Evolutionary conservation across 2,797 vertebrate genomes (phyloP).

Genomic region (Eupleurogrammus muticus): DNA sequence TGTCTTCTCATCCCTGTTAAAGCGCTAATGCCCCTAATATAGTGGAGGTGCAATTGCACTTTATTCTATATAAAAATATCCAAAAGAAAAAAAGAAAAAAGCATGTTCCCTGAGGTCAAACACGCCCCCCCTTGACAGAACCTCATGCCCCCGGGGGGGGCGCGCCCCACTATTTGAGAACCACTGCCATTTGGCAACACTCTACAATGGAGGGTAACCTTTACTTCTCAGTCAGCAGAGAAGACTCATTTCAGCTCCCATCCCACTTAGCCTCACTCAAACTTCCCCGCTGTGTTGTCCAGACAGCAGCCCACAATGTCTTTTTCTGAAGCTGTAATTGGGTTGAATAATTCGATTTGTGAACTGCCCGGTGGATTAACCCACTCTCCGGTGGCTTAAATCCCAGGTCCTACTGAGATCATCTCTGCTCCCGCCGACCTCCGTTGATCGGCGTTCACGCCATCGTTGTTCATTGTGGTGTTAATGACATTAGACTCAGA

Average conservation of each 20-base stretch:
- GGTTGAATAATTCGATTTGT: slow-evolving; percentile 49
- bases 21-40: too few species aligned
- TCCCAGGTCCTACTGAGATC: slow-evolving; percentile 32
- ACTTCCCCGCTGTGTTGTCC: slow-evolving; percentile 14
- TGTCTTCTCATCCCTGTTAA: too few species aligned
- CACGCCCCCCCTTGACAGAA: too few species aligned
- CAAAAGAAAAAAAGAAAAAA: too few species aligned
- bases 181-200: too few species aligned
- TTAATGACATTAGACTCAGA: slow-evolving; percentile 28
- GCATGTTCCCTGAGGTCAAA: too few species aligned
- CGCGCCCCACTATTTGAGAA: too few species aligned
- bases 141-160: too few species aligned
- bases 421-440: slow-evolving; percentile 34
- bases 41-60: too few species aligned
- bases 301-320: slow-evolving; percentile 7
- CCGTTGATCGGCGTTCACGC: slow-evolving; percentile 15
- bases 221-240: background rate
- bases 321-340: slow-evolving; percentile 41
- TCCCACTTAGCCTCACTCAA: slow-evolving; percentile 25
- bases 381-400: slow-evolving; percentile 35
- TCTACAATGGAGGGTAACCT: too few species aligned
- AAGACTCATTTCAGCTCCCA: background rate
- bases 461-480: slow-evolving; percentile 25
- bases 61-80: too few species aligned
- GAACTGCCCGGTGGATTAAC: slow-evolving; percentile 46